Evolutionary conservation across 2,797 vertebrate genomes (phyloP).

Genomic region (Pipistrellus pipistrellus): DNA sequence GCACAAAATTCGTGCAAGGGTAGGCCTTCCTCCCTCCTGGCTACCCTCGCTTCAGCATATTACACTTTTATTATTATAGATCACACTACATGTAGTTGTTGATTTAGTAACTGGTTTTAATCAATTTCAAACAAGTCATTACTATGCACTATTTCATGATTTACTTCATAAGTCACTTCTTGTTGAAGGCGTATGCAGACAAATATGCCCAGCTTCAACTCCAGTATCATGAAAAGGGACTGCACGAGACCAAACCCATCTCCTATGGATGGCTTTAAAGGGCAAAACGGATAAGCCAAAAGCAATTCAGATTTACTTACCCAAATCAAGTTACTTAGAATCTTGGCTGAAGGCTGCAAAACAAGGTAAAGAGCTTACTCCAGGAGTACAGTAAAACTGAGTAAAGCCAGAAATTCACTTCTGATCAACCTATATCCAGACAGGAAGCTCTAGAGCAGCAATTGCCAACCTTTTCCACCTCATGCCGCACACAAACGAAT

Average conservation of each 20-base stretch:
- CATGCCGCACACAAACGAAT: neutral
- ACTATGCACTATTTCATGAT: neutral
- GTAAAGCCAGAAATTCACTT: neutral
- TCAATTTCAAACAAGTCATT: neutral
- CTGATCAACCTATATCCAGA: neutral
- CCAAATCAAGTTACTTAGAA: neutral
- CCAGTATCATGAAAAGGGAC: accelerated
- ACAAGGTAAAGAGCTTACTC: conserved; percentile 6
- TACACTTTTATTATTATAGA: too few species aligned
- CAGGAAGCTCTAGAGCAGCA: neutral
- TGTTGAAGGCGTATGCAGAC: neutral
- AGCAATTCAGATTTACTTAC: neutral
- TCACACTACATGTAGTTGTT: too few species aligned
- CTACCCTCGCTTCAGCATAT: too few species aligned
- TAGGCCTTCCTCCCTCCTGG: too few species aligned
- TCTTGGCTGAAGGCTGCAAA: conserved; percentile 1
- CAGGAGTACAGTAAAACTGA: too few species aligned
- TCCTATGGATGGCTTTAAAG: neutral
- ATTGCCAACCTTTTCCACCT: neutral
- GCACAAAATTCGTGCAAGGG: too few species aligned
- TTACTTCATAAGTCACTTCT: neutral
- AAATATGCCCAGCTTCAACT: neutral
- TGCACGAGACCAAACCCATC: neutral
- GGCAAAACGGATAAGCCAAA: neutral
- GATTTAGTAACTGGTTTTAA: neutral